These are phyloP conservation scores for Microplitis deprimator DNA, from an alignment of 2,888 invertebrate genomes.

Conservation along the genomic window DNA sequence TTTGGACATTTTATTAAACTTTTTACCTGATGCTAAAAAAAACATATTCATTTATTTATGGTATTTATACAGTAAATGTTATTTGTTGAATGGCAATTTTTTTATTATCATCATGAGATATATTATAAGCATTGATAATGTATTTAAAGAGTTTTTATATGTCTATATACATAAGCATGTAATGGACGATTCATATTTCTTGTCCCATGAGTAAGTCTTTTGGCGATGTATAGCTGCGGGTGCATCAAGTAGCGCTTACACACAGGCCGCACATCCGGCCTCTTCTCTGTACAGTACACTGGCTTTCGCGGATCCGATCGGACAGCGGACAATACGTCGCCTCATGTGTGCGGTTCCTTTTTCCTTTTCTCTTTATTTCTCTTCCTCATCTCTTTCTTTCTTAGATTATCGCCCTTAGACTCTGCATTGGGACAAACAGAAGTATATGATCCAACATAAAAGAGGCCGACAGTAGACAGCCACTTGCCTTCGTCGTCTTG, in stretches of 20 bases:
- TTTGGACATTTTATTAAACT: not conserved
- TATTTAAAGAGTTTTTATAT: not conserved
- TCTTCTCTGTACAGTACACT: not conserved
- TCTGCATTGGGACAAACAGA: conserved; percentile 61
- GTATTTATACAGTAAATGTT: conserved; percentile 10
- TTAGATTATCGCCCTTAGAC: conserved; percentile 34
- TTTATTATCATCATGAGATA: conserved; percentile 53
- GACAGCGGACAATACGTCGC: conserved; percentile 46
- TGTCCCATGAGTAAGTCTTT: conserved; percentile 26
- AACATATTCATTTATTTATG: not conserved
- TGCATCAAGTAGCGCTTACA: conserved; percentile 25
- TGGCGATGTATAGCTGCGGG: conserved; percentile 20
- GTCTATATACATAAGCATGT: not conserved
- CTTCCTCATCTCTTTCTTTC: conserved; percentile 26
- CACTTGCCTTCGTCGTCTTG: conserved; percentile 1
- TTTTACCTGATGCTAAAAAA: not conserved
- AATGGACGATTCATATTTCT: conserved; percentile 21
- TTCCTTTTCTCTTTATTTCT: conserved; percentile 28
- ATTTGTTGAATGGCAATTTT: conserved; percentile 39
- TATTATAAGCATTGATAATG: not conserved
- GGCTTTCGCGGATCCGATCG: conserved; percentile 34
- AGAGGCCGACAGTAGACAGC: conserved; percentile 57
- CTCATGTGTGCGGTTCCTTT: conserved; percentile 33
- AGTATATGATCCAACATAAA: conserved; percentile 69
- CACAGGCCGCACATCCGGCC: conserved; percentile 41